Percentiles rank a stretch among this genome's conserved stretches.
These are phyloP conservation scores for Zaprionus capensis DNA, from an alignment of 1,140 invertebrate genomes.

Conservation along the genomic window DNA sequence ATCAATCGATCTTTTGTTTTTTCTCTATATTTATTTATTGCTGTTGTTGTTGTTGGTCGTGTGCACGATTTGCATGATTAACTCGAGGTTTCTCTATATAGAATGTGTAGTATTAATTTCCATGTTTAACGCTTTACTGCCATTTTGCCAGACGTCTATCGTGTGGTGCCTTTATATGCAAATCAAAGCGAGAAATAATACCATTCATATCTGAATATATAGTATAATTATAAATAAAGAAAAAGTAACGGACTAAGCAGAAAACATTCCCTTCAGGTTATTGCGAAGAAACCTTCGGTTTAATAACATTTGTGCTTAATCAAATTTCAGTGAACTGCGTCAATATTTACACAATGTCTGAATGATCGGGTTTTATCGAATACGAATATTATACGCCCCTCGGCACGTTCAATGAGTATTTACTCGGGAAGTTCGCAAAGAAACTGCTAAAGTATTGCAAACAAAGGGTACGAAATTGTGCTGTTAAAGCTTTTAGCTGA, in stretches of 20 bases:
- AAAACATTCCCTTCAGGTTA: not conserved
- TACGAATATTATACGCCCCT: not conserved
- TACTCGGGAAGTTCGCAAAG: constrained; percentile 26
- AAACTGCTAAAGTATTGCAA: constrained; percentile 28
- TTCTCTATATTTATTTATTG: constrained; percentile 19
- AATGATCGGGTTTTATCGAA: constrained; percentile 7
- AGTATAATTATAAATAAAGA: constrained; percentile 25
- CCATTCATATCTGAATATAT: constrained; percentile 14
- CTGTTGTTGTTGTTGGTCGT: constrained; percentile 24
- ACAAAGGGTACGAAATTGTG: constrained; percentile 43
- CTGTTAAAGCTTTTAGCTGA: constrained; percentile 52
- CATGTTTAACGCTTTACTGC: constrained; percentile 59
- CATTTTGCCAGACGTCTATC: constrained; percentile 22
- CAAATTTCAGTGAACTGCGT: constrained; percentile 56
- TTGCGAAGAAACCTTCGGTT: constrained; percentile 2
- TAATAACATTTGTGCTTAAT: constrained; percentile 35
- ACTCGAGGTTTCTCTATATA: constrained; percentile 39
- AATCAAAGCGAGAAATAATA: constrained; percentile 39
- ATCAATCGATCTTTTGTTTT: constrained; percentile 57
- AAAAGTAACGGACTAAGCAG: not conserved
- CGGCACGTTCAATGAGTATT: not conserved
- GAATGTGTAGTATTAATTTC: constrained; percentile 57
- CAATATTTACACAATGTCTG: constrained; percentile 52
- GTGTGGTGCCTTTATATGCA: constrained; percentile 66
- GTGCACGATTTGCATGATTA: constrained; percentile 74